Evolutionary conservation across 2,888 invertebrate genomes (phyloP).

Genomic region (Hyles lineata): DNA sequence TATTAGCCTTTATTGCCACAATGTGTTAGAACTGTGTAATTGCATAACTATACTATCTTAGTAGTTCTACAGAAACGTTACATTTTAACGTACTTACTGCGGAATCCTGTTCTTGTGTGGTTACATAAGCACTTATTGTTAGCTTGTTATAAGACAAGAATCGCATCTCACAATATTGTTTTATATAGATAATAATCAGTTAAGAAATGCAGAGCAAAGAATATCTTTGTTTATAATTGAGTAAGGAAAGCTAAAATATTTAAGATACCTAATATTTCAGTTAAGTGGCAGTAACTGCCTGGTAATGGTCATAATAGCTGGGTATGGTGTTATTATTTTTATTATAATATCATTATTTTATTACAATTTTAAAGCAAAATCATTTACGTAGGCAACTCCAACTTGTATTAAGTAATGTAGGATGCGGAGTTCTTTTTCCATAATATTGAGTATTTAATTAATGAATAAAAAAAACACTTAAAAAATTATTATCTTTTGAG

Average conservation of each 20-base stretch:
- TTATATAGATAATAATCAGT: neutral
- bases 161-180: slow-evolving; percentile 8
- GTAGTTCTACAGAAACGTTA: neutral
- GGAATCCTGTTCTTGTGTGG: slow-evolving; percentile 10
- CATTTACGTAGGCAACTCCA: neutral
- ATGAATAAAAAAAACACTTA: neutral
- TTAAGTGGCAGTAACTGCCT: slow-evolving; percentile 2
- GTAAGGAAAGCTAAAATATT: slow-evolving; percentile 21
- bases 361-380: neutral
- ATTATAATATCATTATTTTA: neutral
- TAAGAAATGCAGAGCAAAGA: slow-evolving; percentile 2
- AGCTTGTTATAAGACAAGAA: neutral
- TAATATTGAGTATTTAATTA: neutral
- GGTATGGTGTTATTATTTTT: neutral
- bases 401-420: neutral
- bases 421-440: neutral
- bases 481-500: neutral
- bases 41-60: neutral
- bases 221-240: slow-evolving; percentile 8
- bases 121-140: neutral
- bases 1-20: neutral
- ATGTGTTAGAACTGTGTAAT: neutral
- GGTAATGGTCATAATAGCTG: neutral
- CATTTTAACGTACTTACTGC: neutral
- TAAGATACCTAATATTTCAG: neutral